Evolutionary conservation across 1,140 invertebrate genomes (phyloP).

Genomic region (Drosophila suzukii): DNA sequence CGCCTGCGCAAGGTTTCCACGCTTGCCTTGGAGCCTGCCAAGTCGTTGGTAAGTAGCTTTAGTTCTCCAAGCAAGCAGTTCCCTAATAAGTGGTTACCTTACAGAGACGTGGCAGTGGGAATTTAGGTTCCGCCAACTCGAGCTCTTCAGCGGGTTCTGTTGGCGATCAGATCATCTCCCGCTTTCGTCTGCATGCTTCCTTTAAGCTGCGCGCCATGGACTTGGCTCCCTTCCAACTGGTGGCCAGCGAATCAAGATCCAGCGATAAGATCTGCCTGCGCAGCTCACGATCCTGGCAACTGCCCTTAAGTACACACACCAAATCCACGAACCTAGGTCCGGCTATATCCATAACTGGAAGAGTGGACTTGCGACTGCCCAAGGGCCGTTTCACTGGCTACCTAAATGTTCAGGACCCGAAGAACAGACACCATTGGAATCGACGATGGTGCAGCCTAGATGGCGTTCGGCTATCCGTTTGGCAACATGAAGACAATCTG

Average conservation of each 20-base stretch:
- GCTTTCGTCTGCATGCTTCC: constrained; percentile 75
- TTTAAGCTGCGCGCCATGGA: constrained; percentile 54
- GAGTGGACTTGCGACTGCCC: constrained; percentile 64
- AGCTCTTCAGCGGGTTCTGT: constrained; percentile 42
- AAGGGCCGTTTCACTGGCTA: constrained; percentile 61
- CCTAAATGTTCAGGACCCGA: constrained; percentile 70
- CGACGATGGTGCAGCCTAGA: constrained; percentile 74
- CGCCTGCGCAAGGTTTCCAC: constrained; percentile 77
- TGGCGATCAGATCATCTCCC: constrained; percentile 57
- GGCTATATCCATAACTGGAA: constrained; percentile 58
- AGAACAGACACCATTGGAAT: constrained; percentile 72
- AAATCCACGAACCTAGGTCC: constrained; percentile 62
- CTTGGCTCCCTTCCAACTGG: constrained; percentile 65
- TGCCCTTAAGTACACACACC: constrained; percentile 54
- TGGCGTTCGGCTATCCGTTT: constrained; percentile 56
- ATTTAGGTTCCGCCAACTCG: constrained; percentile 46
- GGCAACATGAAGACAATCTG: constrained; percentile 65
- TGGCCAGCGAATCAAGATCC: constrained; percentile 32
- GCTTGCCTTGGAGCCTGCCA: constrained; percentile 56
- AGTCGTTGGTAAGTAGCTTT: constrained; percentile 52
- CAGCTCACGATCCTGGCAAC: constrained; percentile 48
- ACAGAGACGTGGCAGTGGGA: constrained; percentile 52
- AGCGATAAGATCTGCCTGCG: constrained; percentile 64
- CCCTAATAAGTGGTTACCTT: background rate
- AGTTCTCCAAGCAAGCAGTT: background rate